These are phyloP conservation scores for Streblospio benedicti DNA, from an alignment of 1,140 invertebrate species.

Conservation along the genomic window DNA sequence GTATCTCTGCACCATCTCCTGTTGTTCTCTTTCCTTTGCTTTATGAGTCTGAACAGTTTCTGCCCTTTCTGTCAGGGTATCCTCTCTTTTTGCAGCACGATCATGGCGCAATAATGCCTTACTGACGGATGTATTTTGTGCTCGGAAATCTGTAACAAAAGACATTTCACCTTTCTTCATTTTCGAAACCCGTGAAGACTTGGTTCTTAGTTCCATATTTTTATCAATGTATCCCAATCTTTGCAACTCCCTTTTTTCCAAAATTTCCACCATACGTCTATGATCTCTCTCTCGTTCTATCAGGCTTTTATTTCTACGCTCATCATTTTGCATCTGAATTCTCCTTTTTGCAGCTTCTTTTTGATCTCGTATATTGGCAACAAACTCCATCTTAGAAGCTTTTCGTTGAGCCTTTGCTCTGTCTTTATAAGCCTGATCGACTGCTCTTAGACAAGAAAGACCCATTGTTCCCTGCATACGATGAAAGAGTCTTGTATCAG, in stretches of 20 bases:
- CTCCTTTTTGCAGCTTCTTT: slow-evolving; percentile 34
- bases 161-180: slow-evolving; percentile 27
- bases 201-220: slow-evolving; percentile 30
- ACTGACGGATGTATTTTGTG: slow-evolving; percentile 43
- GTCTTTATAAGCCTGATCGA: slow-evolving; percentile 43
- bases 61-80: slow-evolving; percentile 20
- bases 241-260: slow-evolving; percentile 32
- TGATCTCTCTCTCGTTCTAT: slow-evolving; percentile 30
- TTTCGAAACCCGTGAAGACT: slow-evolving; percentile 26
- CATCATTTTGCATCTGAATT: slow-evolving; percentile 33
- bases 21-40: slow-evolving; percentile 30
- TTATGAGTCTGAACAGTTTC: slow-evolving; percentile 22
- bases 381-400: slow-evolving; percentile 33
- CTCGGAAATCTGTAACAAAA: slow-evolving; percentile 39
- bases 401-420: slow-evolving; percentile 34
- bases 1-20: slow-evolving; percentile 36
- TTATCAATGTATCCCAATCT: slow-evolving; percentile 32
- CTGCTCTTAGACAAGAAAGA: slow-evolving; percentile 39
- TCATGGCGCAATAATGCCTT: slow-evolving; percentile 42
- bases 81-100: slow-evolving; percentile 31
- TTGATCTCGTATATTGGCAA: slow-evolving; percentile 33
- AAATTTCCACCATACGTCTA: slow-evolving; percentile 24
- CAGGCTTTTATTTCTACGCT: slow-evolving; percentile 29
- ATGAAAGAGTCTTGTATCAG: slow-evolving; percentile 34
- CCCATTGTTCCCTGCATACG: slow-evolving; percentile 41